phyloP scores from a whole-genome alignment of 2,888 invertebrate genomes.

The Hyposoter didymator region DNA sequence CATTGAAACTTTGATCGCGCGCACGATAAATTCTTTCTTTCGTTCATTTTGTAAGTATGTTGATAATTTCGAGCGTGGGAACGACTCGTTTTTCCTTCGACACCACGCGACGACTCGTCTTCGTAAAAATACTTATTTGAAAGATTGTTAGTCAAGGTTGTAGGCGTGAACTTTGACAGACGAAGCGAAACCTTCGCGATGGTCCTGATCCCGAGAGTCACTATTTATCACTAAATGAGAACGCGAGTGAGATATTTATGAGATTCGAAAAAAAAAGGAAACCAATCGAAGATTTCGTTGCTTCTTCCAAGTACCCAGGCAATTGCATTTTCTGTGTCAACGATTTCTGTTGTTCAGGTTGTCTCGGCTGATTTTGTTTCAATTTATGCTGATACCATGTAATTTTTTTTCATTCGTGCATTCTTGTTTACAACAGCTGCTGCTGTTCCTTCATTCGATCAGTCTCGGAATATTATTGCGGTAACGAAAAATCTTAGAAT shows the following conservation, averaged over 20 bases:
- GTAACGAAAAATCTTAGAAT: too few relatives aligned
- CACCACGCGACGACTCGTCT: neutral
- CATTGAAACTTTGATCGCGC: neutral
- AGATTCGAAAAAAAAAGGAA: neutral
- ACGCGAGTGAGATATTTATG: neutral
- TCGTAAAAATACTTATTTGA: neutral
- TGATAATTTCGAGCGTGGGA: neutral
- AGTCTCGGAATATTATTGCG: too few relatives aligned
- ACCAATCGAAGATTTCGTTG: neutral
- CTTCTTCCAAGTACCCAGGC: too few relatives aligned
- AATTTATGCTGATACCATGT: too few relatives aligned
- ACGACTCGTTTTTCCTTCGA: neutral
- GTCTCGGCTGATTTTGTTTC: too few relatives aligned
- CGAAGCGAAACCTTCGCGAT: neutral
- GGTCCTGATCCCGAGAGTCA: neutral
- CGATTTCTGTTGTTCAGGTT: too few relatives aligned
- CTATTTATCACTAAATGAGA: neutral
- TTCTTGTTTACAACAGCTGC: too few relatives aligned
- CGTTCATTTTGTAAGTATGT: neutral
- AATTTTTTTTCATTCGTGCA: too few relatives aligned
- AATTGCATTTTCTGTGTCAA: too few relatives aligned
- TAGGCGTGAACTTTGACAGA: neutral
- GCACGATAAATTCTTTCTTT: neutral
- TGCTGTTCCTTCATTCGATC: too few relatives aligned
- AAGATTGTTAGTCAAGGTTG: neutral